A percentile compares a stretch with the other conserved stretches of the same genome.
These are phyloP conservation scores for Myoxocephalus aenaeus DNA, from an alignment of 2,797 vertebrate genomes.

Conservation along the genomic window DNA sequence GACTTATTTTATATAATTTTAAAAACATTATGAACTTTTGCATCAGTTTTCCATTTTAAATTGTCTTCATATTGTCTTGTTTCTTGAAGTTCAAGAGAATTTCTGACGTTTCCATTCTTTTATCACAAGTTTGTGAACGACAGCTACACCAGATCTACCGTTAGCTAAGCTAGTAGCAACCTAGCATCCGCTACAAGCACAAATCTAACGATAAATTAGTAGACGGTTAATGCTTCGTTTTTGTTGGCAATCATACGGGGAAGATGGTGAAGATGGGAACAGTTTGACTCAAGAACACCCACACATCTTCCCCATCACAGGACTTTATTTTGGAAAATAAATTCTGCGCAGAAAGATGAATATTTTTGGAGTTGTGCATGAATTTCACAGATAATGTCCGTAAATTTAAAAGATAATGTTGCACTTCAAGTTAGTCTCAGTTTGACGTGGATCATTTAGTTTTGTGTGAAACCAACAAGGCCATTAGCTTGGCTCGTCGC, in stretches of 20 bases:
- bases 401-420: too few relatives aligned
- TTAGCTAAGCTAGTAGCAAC: not conserved
- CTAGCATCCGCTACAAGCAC: conserved; percentile 21
- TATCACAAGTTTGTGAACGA: not conserved
- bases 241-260: not conserved
- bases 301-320: not conserved
- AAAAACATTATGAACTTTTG: not conserved
- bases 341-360: too few relatives aligned
- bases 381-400: too few relatives aligned
- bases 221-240: not conserved
- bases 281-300: not conserved
- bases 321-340: too few relatives aligned
- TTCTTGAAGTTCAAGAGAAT: not conserved
- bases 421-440: too few relatives aligned
- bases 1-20: too few relatives aligned
- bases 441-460: too few relatives aligned
- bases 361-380: too few relatives aligned
- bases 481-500: too few relatives aligned
- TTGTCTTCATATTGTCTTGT: not conserved
- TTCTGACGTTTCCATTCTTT: not conserved
- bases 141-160: not conserved
- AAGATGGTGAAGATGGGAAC: not conserved
- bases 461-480: too few relatives aligned
- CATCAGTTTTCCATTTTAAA: not conserved
- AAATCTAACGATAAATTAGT: not conserved